Evolutionary conservation across 1,140 invertebrate genomes (phyloP).

Genomic region (Drosophila repletoides): DNA sequence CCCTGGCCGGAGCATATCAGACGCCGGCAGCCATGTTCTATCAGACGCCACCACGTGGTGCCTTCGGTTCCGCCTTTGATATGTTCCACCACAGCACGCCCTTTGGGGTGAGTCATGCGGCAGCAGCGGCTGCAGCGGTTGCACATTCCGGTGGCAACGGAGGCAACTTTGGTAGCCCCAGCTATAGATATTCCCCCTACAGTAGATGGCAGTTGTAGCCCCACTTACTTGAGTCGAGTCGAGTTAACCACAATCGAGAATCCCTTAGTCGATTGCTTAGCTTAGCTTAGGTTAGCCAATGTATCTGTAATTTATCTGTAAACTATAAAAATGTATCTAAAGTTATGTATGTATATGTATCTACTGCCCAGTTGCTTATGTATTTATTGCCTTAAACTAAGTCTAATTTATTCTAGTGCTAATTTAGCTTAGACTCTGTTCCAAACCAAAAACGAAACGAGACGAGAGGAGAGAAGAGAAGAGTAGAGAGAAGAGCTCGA

Average conservation of each 20-base stretch:
- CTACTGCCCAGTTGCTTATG: slow-evolving; percentile 53
- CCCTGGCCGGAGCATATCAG: slow-evolving; percentile 71
- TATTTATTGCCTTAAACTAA: slow-evolving; percentile 76
- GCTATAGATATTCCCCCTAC: slow-evolving; percentile 81
- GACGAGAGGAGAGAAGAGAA: not conserved
- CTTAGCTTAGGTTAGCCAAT: slow-evolving; percentile 28
- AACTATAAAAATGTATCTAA: slow-evolving; percentile 12
- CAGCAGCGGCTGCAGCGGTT: slow-evolving; percentile 63
- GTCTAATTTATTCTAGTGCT: slow-evolving; percentile 65
- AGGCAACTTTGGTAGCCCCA: slow-evolving; percentile 73
- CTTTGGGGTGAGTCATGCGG: slow-evolving; percentile 68
- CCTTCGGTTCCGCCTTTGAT: slow-evolving; percentile 81
- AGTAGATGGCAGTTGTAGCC: slow-evolving; percentile 81
- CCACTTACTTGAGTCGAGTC: slow-evolving; percentile 14
- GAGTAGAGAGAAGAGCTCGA: slow-evolving; percentile 20
- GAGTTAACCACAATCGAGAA: slow-evolving; percentile 5
- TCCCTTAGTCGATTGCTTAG: slow-evolving; percentile 8
- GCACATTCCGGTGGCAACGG: slow-evolving; percentile 43
- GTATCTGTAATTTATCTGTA: slow-evolving; percentile 38
- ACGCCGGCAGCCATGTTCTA: slow-evolving; percentile 76
- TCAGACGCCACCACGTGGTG: slow-evolving; percentile 76
- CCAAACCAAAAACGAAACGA: slow-evolving; percentile 41
- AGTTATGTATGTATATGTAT: slow-evolving; percentile 13
- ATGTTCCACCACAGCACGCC: slow-evolving; percentile 82
- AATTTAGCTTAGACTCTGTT: slow-evolving; percentile 46